These are phyloP conservation scores for Cladorhizidae sp. DNA, from an alignment of 37 sponge, comb jelly and placozoan species.

Conservation along the genomic window DNA sequence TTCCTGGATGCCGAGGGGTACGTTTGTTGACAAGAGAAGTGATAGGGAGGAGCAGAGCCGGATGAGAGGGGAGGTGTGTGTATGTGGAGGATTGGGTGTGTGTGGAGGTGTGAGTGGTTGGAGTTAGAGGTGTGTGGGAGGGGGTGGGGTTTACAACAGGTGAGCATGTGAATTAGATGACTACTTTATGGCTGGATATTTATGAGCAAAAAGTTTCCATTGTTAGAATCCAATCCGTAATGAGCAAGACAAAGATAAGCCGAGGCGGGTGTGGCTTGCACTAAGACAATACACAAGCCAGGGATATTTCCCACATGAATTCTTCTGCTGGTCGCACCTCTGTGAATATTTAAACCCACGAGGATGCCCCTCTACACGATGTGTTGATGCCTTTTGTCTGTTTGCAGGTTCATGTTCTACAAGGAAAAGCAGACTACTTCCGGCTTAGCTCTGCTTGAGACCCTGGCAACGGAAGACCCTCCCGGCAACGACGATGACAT, in stretches of 20 bases:
- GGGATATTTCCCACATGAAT: too few species aligned
- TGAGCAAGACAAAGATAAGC: too few species aligned
- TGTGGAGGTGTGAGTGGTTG: slow-evolving; percentile 7
- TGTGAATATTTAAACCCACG: too few species aligned
- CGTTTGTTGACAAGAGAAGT: background rate
- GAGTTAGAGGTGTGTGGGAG: background rate
- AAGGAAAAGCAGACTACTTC: slow-evolving; percentile 19
- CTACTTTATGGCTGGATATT: background rate
- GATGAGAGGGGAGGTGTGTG: too few species aligned
- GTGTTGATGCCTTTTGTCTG: background rate
- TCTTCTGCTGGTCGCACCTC: too few species aligned
- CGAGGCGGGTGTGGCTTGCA: too few species aligned
- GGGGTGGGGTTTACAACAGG: background rate
- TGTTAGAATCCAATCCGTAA: too few species aligned
- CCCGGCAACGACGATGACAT: slow-evolving; percentile 11
- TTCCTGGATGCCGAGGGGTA: slow-evolving; percentile 80
- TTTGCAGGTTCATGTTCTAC: slow-evolving; percentile 55
- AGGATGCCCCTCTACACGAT: too few species aligned
- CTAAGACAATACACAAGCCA: too few species aligned
- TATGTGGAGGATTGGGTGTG: background rate
- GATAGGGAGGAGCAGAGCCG: too few species aligned
- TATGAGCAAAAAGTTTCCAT: too few species aligned
- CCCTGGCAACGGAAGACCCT: background rate
- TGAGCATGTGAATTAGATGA: background rate
- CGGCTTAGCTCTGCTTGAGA: background rate